phyloP scores from a whole-genome alignment of 2,113 vertebrate species.

The Acanthochromis polyacanthus region DNA sequence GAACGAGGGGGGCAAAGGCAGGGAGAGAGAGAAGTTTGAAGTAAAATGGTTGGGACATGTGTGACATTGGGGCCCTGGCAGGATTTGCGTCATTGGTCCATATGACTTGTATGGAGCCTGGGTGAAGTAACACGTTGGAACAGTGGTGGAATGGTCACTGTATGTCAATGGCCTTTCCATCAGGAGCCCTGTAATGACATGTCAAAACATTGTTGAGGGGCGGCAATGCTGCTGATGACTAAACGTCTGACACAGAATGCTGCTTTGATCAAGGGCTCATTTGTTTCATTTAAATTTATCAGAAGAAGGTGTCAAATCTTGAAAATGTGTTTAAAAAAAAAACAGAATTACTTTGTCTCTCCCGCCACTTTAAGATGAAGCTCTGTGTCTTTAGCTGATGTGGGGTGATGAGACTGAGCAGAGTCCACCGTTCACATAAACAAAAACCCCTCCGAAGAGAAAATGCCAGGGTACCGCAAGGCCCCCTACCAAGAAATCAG shows the following conservation, averaged over 20 bases:
- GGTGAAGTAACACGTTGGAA: slow-evolving; percentile 76
- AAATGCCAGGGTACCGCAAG: slow-evolving; percentile 75
- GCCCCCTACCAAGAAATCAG: slow-evolving; percentile 73
- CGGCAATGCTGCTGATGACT: slow-evolving; percentile 62
- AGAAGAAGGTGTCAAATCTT: slow-evolving; percentile 16
- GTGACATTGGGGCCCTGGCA: slow-evolving; percentile 78
- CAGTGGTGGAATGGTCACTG: slow-evolving; percentile 81
- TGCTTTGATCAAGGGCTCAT: slow-evolving; percentile 33
- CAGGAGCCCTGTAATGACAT: no score
- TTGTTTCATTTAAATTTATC: slow-evolving; percentile 19
- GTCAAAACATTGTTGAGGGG: no score
- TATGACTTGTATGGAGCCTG: slow-evolving; percentile 74
- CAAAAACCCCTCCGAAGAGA: slow-evolving; percentile 69
- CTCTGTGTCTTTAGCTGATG: slow-evolving; percentile 54
- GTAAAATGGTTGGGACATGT: slow-evolving; percentile 80
- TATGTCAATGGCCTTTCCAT: slow-evolving; percentile 82
- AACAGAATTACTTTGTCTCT: no score
- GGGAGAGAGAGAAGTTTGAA: slow-evolving; percentile 73
- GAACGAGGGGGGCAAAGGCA: slow-evolving; percentile 31
- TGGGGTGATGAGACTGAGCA: slow-evolving; percentile 78
- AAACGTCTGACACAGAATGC: slow-evolving; percentile 55
- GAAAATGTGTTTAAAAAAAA: no score
- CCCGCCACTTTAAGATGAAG: slow-evolving; percentile 14
- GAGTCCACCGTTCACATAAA: slow-evolving; percentile 77
- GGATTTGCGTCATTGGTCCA: slow-evolving; percentile 79